A percentile compares a stretch with the other conserved stretches of the same genome.
Conservation (phyloP, 1,140 invertebrate genomes). For the Drosophila prosaltans region DNA sequence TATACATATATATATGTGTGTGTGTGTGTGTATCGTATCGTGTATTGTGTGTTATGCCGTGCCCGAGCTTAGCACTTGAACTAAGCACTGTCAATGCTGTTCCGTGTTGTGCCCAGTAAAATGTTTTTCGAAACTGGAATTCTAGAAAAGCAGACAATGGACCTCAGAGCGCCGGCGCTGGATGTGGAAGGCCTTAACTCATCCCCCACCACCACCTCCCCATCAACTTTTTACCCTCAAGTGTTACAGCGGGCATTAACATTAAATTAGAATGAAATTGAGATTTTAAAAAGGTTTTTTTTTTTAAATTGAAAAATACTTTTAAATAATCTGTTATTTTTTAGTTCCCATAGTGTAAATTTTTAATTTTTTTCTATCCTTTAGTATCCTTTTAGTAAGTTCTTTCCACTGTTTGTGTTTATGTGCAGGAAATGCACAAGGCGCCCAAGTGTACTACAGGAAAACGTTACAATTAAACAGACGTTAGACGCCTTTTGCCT, state of each 20-base stretch:
- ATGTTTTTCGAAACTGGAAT: constrained; percentile 40
- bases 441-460: constrained; percentile 62
- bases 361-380: background rate
- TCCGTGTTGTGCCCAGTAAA: constrained; percentile 28
- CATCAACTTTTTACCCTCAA: background rate
- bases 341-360: too few relatives aligned
- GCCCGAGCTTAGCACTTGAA: constrained; percentile 74
- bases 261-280: background rate
- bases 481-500: constrained; percentile 57
- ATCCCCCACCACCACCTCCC: background rate
- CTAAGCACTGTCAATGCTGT: constrained; percentile 58
- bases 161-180: constrained; percentile 35
- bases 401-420: constrained; percentile 48
- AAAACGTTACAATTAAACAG: constrained; percentile 72
- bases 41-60: constrained; percentile 33
- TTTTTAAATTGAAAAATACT: too few relatives aligned
- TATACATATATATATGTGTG: background rate
- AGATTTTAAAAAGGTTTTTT: too few relatives aligned
- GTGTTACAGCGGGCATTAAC: background rate
- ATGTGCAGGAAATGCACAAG: constrained; percentile 76
- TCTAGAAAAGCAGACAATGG: background rate
- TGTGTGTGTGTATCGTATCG: background rate
- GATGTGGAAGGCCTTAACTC: constrained; percentile 33
- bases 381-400: background rate
- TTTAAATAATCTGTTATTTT: too few relatives aligned